Percentiles rank a stretch among this genome's conserved stretches.
Conservation (phyloP, 2,797 vertebrate genomes). For the Psittacula echo region DNA sequence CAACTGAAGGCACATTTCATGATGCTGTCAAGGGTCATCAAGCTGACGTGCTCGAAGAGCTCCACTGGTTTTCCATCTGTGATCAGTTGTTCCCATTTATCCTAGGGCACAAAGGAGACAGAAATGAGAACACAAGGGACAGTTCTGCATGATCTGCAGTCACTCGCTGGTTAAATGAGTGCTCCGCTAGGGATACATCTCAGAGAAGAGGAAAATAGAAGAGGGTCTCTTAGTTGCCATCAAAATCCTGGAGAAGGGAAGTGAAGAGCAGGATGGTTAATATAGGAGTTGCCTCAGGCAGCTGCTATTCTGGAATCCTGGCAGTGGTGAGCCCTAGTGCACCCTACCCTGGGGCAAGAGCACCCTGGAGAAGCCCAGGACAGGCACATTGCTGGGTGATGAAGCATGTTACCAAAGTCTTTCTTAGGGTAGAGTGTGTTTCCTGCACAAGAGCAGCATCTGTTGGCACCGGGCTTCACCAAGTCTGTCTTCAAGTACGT, state of each 20-base stretch:
- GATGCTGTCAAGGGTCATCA: conserved; percentile 91
- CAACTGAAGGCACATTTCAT: conserved; percentile 91
- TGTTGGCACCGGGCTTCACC: background rate
- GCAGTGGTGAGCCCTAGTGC: background rate
- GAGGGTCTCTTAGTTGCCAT: background rate
- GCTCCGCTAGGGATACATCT: background rate
- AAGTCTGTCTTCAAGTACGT: background rate
- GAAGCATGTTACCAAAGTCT: background rate
- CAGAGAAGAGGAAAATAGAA: background rate
- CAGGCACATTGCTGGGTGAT: background rate
- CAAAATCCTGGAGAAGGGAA: background rate
- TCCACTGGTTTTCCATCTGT: conserved; percentile 79
- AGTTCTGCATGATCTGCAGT: background rate
- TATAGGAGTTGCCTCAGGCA: background rate
- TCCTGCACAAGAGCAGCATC: background rate
- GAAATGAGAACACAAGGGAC: background rate
- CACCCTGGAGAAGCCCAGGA: background rate
- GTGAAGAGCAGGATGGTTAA: background rate
- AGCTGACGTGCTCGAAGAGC: conserved; percentile 83
- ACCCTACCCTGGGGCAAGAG: background rate
- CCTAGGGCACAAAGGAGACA: conserved; percentile 51
- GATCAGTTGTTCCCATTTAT: conserved; percentile 74
- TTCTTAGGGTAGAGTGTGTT: background rate
- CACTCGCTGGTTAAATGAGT: background rate
- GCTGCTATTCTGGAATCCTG: background rate